Evolutionary conservation across 1,140 invertebrate species (phyloP).

Genomic region (Spodoptera litura): DNA sequence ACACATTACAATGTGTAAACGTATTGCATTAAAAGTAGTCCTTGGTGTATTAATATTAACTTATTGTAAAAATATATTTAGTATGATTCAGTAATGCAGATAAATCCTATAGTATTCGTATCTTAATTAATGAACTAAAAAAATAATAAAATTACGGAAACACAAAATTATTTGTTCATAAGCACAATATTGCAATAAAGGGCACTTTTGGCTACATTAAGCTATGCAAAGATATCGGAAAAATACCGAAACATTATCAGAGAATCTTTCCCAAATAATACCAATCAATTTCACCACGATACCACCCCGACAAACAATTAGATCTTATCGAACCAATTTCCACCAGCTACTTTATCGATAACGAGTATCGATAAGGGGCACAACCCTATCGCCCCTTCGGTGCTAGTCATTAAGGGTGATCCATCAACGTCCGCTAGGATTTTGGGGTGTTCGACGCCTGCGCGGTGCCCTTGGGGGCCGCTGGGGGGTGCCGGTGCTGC

Average conservation of each 20-base stretch:
- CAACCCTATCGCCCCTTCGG: conserved; percentile 74
- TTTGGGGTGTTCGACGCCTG: conserved; percentile 79
- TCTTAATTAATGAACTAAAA: too few relatives aligned
- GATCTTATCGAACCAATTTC: conserved; percentile 64
- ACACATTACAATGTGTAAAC: too few relatives aligned
- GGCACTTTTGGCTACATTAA: not conserved
- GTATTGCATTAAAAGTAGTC: too few relatives aligned
- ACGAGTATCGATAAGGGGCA: conserved; percentile 54
- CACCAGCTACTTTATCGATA: conserved; percentile 65
- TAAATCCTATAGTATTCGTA: too few relatives aligned
- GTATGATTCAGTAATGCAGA: too few relatives aligned
- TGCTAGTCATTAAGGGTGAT: conserved; percentile 85
- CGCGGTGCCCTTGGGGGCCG: conserved; percentile 63
- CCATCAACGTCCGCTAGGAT: conserved; percentile 84
- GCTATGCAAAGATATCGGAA: not conserved
- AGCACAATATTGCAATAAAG: too few relatives aligned
- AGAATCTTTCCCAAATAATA: conserved; percentile 36
- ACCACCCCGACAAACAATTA: conserved; percentile 50
- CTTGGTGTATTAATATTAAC: too few relatives aligned
- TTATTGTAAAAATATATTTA: too few relatives aligned
- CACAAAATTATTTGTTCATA: too few relatives aligned
- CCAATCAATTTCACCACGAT: conserved; percentile 36
- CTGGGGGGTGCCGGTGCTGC: conserved; percentile 46
- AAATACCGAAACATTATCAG: conserved; percentile 13
- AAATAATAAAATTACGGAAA: too few relatives aligned